phyloP scores from a whole-genome alignment of 2,113 vertebrate genomes.

The Pterocles burchelli region DNA sequence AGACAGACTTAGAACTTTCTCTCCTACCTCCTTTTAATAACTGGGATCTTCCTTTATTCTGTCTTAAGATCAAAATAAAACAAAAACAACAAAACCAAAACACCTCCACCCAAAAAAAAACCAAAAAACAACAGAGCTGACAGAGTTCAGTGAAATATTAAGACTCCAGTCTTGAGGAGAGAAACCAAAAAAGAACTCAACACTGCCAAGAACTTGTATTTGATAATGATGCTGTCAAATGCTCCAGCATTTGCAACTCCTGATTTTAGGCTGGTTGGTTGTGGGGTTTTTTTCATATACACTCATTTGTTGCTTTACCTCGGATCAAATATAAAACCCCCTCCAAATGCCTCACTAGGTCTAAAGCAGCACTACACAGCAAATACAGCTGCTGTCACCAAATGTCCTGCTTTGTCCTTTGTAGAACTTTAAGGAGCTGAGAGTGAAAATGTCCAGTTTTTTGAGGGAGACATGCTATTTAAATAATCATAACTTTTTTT shows the following conservation, averaged over 20 bases:
- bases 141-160: neutral
- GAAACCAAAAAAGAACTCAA: neutral
- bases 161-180: neutral
- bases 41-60: neutral
- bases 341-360: neutral
- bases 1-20: neutral
- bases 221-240: neutral
- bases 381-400: neutral
- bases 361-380: neutral
- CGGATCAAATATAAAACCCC: neutral
- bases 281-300: too few relatives aligned
- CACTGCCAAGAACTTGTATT: neutral
- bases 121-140: neutral
- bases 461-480: neutral
- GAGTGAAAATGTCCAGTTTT: neutral
- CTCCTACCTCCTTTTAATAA: neutral
- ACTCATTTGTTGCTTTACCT: neutral
- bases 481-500: neutral
- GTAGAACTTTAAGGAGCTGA: neutral
- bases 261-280: neutral
- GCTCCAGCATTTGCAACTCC: neutral
- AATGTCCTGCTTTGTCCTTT: neutral
- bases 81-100: neutral
- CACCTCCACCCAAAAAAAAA: neutral
- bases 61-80: neutral